Evolutionary conservation across 2,797 vertebrate genomes (phyloP).

Genomic region (Micropoecilia bifurca): DNA sequence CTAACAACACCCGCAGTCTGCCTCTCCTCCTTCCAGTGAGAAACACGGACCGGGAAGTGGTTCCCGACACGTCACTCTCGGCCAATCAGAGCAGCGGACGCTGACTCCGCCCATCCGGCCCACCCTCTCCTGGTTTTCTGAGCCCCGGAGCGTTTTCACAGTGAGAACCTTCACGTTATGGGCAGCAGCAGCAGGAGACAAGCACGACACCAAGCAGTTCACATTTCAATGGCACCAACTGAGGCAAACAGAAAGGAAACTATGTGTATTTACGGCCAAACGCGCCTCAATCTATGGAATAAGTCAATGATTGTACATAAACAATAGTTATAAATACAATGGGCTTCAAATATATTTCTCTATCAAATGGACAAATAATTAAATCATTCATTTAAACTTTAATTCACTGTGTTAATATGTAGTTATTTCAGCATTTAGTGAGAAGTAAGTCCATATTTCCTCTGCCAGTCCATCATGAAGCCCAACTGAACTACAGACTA

Average conservation of each 20-base stretch:
- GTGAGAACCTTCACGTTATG: conserved; percentile 15
- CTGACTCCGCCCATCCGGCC: conserved; percentile 50
- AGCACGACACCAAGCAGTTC: conserved; percentile 27
- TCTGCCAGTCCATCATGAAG: not conserved
- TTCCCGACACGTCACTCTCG: conserved; percentile 67
- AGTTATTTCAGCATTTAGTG: not conserved
- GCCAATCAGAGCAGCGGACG: conserved; percentile 57
- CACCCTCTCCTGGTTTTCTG: conserved; percentile 27
- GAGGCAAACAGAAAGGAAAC: conserved; percentile 36
- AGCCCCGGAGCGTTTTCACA: conserved; percentile 33
- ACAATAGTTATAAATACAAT: not conserved
- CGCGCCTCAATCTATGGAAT: not conserved
- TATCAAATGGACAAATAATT: not conserved
- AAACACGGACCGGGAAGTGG: conserved; percentile 72
- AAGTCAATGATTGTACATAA: not conserved
- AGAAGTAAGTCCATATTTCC: not conserved
- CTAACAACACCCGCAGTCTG: conserved; percentile 79
- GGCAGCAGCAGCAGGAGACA: conserved; percentile 10
- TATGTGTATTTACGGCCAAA: not conserved
- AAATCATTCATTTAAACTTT: not conserved
- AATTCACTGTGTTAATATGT: not conserved
- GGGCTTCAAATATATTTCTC: not conserved
- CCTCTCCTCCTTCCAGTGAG: conserved; percentile 71
- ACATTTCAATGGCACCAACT: conserved; percentile 50
- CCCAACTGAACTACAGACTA: not conserved